phyloP scores from a whole-genome alignment of 2,113 vertebrate species.

The Pelusios castaneus region DNA sequence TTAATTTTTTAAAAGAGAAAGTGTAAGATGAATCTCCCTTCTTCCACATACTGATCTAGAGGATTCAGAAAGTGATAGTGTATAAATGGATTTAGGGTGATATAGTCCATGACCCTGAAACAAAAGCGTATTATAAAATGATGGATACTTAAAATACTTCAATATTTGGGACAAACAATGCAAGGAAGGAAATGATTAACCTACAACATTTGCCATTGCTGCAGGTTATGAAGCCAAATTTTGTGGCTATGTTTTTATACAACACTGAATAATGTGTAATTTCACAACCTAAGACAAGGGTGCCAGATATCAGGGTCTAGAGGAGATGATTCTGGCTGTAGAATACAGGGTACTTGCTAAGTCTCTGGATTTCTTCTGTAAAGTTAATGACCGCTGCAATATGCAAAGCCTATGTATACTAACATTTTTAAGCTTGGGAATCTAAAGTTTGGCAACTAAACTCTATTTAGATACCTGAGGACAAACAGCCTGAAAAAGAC shows the following conservation, averaged over 20 bases:
- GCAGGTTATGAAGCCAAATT: slow-evolving; percentile 17
- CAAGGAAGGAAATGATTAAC: background rate
- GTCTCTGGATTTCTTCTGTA: background rate
- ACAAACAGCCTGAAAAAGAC: background rate
- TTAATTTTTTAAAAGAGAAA: background rate
- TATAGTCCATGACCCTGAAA: background rate
- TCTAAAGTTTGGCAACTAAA: background rate
- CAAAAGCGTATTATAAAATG: background rate
- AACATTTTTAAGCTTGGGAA: background rate
- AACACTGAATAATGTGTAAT: background rate
- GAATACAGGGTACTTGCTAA: background rate
- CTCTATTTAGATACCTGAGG: background rate
- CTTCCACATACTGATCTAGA: background rate
- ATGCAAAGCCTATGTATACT: background rate
- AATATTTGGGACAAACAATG: background rate
- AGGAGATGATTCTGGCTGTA: background rate
- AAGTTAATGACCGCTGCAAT: background rate
- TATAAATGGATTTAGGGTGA: background rate
- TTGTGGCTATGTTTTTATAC: background rate
- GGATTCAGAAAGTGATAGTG: background rate
- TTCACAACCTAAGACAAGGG: background rate
- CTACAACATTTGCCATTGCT: slow-evolving; percentile 18
- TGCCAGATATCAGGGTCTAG: background rate
- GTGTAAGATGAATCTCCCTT: background rate
- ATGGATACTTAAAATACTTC: background rate